These are phyloP conservation scores for Papilio dardanus DNA, from an alignment of 1,140 invertebrate species.

Conservation along the genomic window DNA sequence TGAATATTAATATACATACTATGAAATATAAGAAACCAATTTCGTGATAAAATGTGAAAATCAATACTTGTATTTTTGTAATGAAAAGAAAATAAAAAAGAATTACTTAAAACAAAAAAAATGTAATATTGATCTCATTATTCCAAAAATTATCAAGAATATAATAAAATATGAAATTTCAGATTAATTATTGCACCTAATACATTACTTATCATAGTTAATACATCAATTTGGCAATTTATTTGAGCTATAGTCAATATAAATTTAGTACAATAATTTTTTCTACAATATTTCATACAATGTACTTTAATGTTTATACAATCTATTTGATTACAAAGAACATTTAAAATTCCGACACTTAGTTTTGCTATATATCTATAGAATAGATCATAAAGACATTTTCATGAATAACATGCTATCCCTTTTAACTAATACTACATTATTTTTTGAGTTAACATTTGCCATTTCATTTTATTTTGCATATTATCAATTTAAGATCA, in stretches of 20 bases:
- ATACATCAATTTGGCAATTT: conserved; percentile 44
- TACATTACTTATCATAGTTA: conserved; percentile 28
- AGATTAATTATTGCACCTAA: neutral
- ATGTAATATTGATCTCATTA: neutral
- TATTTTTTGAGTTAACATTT: neutral
- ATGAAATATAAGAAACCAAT: neutral
- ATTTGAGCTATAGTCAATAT: conserved; percentile 39
- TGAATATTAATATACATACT: neutral
- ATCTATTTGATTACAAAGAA: neutral
- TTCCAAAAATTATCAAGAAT: neutral
- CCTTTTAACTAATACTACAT: neutral
- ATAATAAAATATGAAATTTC: neutral
- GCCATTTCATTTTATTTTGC: neutral
- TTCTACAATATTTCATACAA: conserved; percentile 17
- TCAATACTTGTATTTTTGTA: no score
- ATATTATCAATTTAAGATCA: neutral
- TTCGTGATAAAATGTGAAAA: neutral
- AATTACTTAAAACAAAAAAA: neutral
- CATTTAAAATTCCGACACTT: neutral
- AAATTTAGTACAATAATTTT: conserved; percentile 22
- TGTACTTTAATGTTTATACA: conserved; percentile 14
- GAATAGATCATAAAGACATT: neutral
- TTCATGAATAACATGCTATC: neutral
- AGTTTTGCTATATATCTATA: neutral
- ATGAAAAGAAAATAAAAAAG: neutral